Percentiles rank a stretch among this genome's conserved stretches.
These are phyloP conservation scores for Poliocrania exsul DNA, from an alignment of 2,797 vertebrate species.

Conservation along the genomic window DNA sequence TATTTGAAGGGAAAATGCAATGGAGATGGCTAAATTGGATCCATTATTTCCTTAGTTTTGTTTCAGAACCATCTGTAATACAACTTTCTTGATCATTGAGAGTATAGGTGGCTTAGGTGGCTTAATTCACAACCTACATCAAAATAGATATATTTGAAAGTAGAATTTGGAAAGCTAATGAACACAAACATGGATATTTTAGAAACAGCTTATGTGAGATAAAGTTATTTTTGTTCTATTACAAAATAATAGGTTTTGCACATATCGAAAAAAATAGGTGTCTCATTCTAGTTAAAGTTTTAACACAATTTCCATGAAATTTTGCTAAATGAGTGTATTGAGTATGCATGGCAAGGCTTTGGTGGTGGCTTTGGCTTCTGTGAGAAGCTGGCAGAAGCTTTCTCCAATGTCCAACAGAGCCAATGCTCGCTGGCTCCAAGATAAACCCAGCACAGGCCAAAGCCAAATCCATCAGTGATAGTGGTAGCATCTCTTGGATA, in stretches of 20 bases:
- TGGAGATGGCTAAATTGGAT: neutral
- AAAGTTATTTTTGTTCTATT: neutral
- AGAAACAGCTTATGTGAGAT: neutral
- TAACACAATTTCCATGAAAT: neutral
- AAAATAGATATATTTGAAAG: neutral
- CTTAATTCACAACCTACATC: neutral
- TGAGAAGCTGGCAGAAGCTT: neutral
- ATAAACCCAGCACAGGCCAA: neutral
- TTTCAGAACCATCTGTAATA: neutral
- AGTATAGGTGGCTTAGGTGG: neutral
- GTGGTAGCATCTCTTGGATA: neutral
- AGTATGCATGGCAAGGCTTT: neutral
- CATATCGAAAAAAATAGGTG: neutral
- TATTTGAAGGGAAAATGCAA: neutral
- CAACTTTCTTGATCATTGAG: neutral
- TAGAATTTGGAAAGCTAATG: neutral
- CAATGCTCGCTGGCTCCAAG: neutral
- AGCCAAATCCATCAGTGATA: rapidly evolving
- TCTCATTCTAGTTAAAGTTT: neutral
- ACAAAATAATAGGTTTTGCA: neutral
- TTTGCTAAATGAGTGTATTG: neutral
- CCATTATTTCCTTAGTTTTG: neutral
- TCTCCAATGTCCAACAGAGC: neutral
- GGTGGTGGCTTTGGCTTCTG: neutral
- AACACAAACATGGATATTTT: neutral